phyloP scores from a whole-genome alignment of 1,140 invertebrate genomes.

The Heliothis virescens region DNA sequence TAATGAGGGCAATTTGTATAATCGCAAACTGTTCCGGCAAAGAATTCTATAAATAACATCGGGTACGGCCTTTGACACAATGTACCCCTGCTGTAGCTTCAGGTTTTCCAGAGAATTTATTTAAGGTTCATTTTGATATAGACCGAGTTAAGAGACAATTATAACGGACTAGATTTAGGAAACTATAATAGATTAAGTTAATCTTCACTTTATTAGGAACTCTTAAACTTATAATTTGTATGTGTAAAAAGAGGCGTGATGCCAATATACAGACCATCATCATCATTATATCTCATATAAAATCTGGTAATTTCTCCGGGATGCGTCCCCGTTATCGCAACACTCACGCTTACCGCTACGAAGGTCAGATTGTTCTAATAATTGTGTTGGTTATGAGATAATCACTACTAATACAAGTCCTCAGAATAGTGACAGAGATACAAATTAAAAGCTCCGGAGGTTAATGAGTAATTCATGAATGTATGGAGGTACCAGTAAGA shows the following conservation, averaged over 20 bases:
- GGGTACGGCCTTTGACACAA: constrained; percentile 26
- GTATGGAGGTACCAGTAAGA: background rate
- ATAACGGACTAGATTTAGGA: background rate
- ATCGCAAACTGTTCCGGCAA: constrained; percentile 48
- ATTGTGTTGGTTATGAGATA: constrained; percentile 33
- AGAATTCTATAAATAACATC: constrained; percentile 50
- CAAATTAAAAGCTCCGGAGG: background rate
- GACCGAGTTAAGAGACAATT: background rate
- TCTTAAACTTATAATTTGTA: too few relatives aligned
- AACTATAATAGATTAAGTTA: background rate
- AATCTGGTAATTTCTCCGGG: background rate
- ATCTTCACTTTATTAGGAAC: too few relatives aligned
- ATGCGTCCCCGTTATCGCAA: background rate
- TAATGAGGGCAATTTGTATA: constrained; percentile 51
- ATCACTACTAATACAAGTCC: constrained; percentile 1
- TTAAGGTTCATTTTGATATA: background rate
- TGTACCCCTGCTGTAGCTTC: background rate
- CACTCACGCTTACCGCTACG: background rate
- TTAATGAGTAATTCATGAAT: constrained; percentile 1
- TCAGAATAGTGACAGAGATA: background rate
- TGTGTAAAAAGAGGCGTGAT: background rate
- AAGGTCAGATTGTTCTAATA: constrained; percentile 25
- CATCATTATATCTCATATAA: background rate
- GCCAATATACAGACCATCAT: background rate
- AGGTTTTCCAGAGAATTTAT: constrained; percentile 12